These are phyloP conservation scores for Hippoglossus hippoglossus DNA, from an alignment of 2,797 vertebrate genomes.

Conservation along the genomic window DNA sequence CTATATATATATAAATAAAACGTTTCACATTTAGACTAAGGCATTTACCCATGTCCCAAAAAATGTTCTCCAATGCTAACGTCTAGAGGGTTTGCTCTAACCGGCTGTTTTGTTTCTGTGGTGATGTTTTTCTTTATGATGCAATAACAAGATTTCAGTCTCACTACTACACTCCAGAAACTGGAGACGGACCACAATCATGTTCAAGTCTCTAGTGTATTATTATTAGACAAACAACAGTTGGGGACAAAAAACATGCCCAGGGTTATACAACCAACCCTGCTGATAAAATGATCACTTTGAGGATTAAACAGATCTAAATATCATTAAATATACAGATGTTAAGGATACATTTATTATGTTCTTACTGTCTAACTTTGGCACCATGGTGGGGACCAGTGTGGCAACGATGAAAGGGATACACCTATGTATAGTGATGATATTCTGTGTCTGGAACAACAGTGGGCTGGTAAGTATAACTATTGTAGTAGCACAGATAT, in stretches of 20 bases:
- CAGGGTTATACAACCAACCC: not conserved
- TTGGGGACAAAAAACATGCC: constrained; percentile 4
- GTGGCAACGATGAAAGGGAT: constrained; percentile 37
- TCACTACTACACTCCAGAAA: constrained; percentile 41
- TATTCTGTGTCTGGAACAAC: constrained; percentile 48
- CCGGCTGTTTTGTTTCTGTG: constrained; percentile 45
- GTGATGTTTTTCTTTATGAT: constrained; percentile 52
- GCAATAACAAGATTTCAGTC: constrained; percentile 57
- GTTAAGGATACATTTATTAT: not conserved
- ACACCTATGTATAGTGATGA: constrained; percentile 21
- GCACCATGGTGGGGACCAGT: not conserved
- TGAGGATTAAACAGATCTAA: not conserved
- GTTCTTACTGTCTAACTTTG: not conserved
- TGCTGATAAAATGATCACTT: not conserved
- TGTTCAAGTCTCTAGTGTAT: constrained; percentile 32
- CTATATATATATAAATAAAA: no score
- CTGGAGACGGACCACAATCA: constrained; percentile 27
- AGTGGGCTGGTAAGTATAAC: constrained; percentile 59
- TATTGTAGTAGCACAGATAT: constrained; percentile 69
- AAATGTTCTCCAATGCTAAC: constrained; percentile 26
- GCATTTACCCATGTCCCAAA: constrained; percentile 19
- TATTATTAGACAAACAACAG: constrained; percentile 26
- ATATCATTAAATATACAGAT: not conserved
- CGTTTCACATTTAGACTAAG: not conserved
- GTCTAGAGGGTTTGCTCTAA: constrained; percentile 27